These are phyloP conservation scores for Microtus richardsoni DNA, from an alignment of 2,113 vertebrate species.

Conservation along the genomic window DNA sequence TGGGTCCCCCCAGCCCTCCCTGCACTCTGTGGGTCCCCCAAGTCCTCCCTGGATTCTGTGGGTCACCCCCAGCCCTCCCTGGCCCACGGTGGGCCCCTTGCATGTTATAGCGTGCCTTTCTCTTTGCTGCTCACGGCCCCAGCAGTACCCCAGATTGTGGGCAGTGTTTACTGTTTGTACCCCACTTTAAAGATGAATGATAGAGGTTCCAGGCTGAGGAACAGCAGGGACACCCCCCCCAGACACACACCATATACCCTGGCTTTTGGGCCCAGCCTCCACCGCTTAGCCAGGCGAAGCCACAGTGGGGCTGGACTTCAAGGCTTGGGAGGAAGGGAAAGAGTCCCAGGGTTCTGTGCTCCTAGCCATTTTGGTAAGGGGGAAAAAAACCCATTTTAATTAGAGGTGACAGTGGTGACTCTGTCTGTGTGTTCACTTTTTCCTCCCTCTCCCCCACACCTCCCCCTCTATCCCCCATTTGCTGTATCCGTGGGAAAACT, in stretches of 20 bases:
- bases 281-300: background rate
- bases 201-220: background rate
- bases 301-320: slow-evolving; percentile 55
- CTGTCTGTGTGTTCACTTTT: slow-evolving; percentile 78
- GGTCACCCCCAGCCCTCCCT: too few relatives aligned
- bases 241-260: background rate
- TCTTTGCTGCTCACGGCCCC: background rate
- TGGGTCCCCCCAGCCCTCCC: too few relatives aligned
- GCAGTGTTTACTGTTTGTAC: background rate
- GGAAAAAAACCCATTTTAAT: slow-evolving; percentile 66
- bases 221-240: too few relatives aligned
- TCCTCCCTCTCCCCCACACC: slow-evolving; percentile 58
- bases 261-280: background rate
- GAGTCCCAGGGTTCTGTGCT: slow-evolving; percentile 76
- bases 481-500: slow-evolving; percentile 74
- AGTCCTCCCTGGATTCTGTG: too few relatives aligned
- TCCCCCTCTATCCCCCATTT: slow-evolving; percentile 33
- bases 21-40: too few relatives aligned
- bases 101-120: background rate
- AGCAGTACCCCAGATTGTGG: background rate
- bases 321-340: slow-evolving; percentile 69
- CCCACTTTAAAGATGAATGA: background rate
- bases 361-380: slow-evolving; percentile 73
- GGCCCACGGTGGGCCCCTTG: background rate
- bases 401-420: slow-evolving; percentile 85